Evolutionary conservation across 1,140 invertebrate genomes (phyloP).

Genomic region (Lordiphosa stackelbergi): DNA sequence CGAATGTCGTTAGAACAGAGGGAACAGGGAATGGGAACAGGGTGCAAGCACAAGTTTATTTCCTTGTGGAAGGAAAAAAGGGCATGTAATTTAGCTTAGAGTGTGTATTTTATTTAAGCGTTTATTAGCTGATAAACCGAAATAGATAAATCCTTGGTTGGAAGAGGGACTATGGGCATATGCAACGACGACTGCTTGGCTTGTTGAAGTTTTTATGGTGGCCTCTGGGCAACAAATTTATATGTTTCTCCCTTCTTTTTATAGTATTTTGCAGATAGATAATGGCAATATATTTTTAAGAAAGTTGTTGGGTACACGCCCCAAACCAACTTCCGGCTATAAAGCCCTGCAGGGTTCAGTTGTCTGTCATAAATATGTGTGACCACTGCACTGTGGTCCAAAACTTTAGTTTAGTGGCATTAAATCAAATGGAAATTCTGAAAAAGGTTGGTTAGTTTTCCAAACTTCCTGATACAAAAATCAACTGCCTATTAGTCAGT

Average conservation of each 20-base stretch:
- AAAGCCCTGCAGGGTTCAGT: no score
- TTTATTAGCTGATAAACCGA: slow-evolving; percentile 74
- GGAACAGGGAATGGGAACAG: slow-evolving; percentile 16
- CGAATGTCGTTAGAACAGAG: slow-evolving; percentile 65
- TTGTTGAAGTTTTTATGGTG: slow-evolving; percentile 66
- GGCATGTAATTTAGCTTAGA: slow-evolving; percentile 69
- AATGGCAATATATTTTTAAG: slow-evolving; percentile 65
- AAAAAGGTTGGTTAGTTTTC: no score
- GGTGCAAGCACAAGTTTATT: slow-evolving; percentile 13
- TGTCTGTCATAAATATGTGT: slow-evolving; percentile 28
- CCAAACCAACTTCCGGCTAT: slow-evolving; percentile 8
- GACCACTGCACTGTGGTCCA: slow-evolving; percentile 7
- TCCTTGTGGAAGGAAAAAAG: slow-evolving; percentile 40
- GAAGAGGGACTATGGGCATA: no score
- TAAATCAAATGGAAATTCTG: no score
- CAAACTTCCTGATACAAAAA: no score
- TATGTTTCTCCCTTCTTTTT: slow-evolving; percentile 23
- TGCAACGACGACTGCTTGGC: slow-evolving; percentile 2
- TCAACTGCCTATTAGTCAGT: no score
- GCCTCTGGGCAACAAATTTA: slow-evolving; percentile 39
- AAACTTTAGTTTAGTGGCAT: no score
- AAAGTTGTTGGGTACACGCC: slow-evolving; percentile 63
- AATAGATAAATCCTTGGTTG: slow-evolving; percentile 63
- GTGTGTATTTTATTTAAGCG: slow-evolving; percentile 75
- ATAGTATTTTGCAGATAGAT: slow-evolving; percentile 40